Evolutionary conservation across 2,113 vertebrate species (phyloP), one percentile per base, ranked within the genome.

Genomic region (Brachyhypopomus gauderio): DNA sequence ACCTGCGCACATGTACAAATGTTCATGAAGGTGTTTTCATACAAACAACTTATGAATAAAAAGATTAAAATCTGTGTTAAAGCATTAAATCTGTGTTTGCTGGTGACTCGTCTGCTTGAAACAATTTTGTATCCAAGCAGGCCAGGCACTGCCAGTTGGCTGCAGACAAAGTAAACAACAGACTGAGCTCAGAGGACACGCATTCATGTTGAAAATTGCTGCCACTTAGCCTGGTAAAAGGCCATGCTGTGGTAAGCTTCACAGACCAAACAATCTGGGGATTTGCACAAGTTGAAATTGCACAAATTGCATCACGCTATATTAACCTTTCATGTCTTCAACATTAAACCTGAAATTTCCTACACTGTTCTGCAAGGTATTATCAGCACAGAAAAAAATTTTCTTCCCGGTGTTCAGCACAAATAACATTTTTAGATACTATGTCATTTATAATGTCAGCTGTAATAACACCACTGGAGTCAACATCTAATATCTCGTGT

Each of bases 401-500:
- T 41, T 41, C 41, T 41, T 30, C 30, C 41, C 7, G 5, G 9
- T 41, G 41, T 41, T 41, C 7, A 52, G 45, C 45, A 52, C 12
- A 11, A 0, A 52, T 12, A 8, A 52, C 6, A 11, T 52, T 52
- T 52, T 52, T 14, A 52, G 9, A 52, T 52, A 52, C 45, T 12
- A 3, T 12, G 12, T 52, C 5, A 45, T 52, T 14, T 12, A 14
- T 14, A 52, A 0, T 52, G 30, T 30, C 89, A 77, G 93, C 92
- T 25, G 90, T 94, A 20, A 96, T 85, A 12, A 75, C 94, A 38
- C 95, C 96, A 63, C 92, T 91, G 84, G 95, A 95, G 85, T 96
- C 95, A 59, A 96, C 87, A 73, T 91, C 92, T 72, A 96, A 69
- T 66, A 96, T 86, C 19, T 92, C 81, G 41, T 96, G 93, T 22